A percentile compares a stretch with the other conserved stretches of the same genome.
These are phyloP conservation scores for Drosophila repletoides DNA, from an alignment of 1,140 invertebrate species.

Conservation along the genomic window DNA sequence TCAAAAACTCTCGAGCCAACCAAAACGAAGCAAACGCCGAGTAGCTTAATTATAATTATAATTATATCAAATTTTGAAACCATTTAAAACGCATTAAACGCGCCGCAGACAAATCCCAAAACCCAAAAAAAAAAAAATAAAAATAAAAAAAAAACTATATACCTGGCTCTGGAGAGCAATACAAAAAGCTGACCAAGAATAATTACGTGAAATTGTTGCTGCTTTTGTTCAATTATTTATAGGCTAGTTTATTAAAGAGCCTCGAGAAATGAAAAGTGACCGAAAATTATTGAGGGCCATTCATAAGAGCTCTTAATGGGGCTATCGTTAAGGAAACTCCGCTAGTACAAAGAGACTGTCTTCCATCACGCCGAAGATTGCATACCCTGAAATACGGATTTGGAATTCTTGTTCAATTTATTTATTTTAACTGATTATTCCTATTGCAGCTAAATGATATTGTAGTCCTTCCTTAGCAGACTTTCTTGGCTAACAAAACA, in stretches of 20 bases:
- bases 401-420: too few relatives aligned
- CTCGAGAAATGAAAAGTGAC: conserved; percentile 44
- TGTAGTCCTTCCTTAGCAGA: too few relatives aligned
- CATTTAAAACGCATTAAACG: conserved; percentile 81
- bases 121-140: conserved; percentile 12
- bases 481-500: too few relatives aligned
- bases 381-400: too few relatives aligned
- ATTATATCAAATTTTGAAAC: conserved; percentile 80
- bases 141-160: not conserved
- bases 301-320: conserved; percentile 67
- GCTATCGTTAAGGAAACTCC: conserved; percentile 17
- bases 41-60: conserved; percentile 69
- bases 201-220: conserved; percentile 62
- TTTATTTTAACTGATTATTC: too few relatives aligned
- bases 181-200: conserved; percentile 28
- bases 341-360: too few relatives aligned
- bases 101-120: conserved; percentile 44
- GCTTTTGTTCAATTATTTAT: conserved; percentile 77
- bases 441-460: too few relatives aligned
- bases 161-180: not conserved
- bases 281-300: conserved; percentile 51
- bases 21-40: conserved; percentile 14
- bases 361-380: too few relatives aligned
- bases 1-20: conserved; percentile 10
- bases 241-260: conserved; percentile 62